Evolutionary conservation across 2,888 invertebrate species (phyloP).

Genomic region (Torymus tubicola): DNA sequence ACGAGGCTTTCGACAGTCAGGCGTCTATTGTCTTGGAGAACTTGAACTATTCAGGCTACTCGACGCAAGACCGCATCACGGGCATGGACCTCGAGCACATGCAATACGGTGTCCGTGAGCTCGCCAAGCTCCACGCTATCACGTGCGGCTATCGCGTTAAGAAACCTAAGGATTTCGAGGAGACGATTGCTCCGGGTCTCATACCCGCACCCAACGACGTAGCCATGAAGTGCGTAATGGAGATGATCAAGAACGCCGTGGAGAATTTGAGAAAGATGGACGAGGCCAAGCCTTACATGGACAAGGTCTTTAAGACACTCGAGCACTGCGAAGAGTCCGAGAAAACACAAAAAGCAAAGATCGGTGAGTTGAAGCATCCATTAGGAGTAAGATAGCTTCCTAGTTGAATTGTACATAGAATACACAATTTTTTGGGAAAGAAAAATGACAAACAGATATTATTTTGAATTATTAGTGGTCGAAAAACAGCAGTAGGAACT

Average conservation of each 20-base stretch:
- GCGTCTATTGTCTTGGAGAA: conserved; percentile 72
- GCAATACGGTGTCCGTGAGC: conserved; percentile 66
- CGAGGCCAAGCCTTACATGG: conserved; percentile 63
- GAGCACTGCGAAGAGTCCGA: conserved; percentile 55
- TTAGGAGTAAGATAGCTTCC: no score
- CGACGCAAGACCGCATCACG: conserved; percentile 67
- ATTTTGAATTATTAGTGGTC: no score
- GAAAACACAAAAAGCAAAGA: conserved; percentile 13
- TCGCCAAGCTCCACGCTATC: conserved; percentile 71
- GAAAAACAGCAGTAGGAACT: no score
- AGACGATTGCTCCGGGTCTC: conserved; percentile 63
- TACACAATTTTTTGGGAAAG: no score
- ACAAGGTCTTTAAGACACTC: conserved; percentile 66
- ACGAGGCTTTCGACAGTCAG: conserved; percentile 68
- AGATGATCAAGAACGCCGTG: conserved; percentile 67
- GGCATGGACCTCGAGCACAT: conserved; percentile 70
- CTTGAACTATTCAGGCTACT: conserved; percentile 67
- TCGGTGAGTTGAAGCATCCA: no score
- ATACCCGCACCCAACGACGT: conserved; percentile 60
- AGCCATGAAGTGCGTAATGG: conserved; percentile 63
- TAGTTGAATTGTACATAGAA: no score
- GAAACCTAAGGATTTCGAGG: conserved; percentile 68
- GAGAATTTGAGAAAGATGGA: conserved; percentile 64
- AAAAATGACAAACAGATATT: no score
- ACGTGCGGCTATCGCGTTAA: conserved; percentile 67